These are phyloP conservation scores for Anaspis maculata DNA, from an alignment of 2,888 invertebrate species.

Conservation along the genomic window DNA sequence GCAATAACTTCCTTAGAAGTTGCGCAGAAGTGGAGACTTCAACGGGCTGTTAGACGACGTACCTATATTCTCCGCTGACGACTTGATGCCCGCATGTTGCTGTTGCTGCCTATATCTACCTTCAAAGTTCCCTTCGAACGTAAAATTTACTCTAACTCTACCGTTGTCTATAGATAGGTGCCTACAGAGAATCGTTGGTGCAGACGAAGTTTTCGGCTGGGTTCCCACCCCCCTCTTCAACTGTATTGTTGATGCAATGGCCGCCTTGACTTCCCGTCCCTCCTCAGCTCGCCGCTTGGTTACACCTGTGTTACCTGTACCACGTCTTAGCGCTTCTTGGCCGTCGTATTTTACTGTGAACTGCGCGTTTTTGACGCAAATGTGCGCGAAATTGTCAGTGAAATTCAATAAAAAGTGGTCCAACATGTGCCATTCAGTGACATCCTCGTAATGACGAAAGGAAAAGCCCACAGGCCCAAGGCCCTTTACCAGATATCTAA, in stretches of 20 bases:
- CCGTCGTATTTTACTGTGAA: too few species aligned
- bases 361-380: constrained; percentile 25
- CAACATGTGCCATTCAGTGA: constrained; percentile 39
- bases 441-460: constrained; percentile 51
- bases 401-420: constrained; percentile 20
- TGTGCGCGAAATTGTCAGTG: constrained; percentile 31
- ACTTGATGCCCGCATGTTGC: too few species aligned
- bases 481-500: constrained; percentile 70
- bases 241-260: constrained; percentile 22
- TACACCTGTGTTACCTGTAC: constrained; percentile 18
- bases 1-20: too few species aligned
- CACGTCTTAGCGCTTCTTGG: constrained; percentile 25
- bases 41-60: too few species aligned
- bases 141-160: too few species aligned
- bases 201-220: background rate
- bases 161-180: too few species aligned
- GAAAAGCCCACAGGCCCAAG: constrained; percentile 48
- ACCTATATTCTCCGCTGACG: too few species aligned
- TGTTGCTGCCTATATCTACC: too few species aligned
- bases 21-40: too few species aligned
- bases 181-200: too few species aligned
- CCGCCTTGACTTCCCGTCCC: constrained; percentile 17
- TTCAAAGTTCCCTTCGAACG: too few species aligned
- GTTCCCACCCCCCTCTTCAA: constrained; percentile 11
- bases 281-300: constrained; percentile 14